Evolutionary conservation across 1,140 invertebrate species (phyloP).

Genomic region (Stegodyphus mimosarum): DNA sequence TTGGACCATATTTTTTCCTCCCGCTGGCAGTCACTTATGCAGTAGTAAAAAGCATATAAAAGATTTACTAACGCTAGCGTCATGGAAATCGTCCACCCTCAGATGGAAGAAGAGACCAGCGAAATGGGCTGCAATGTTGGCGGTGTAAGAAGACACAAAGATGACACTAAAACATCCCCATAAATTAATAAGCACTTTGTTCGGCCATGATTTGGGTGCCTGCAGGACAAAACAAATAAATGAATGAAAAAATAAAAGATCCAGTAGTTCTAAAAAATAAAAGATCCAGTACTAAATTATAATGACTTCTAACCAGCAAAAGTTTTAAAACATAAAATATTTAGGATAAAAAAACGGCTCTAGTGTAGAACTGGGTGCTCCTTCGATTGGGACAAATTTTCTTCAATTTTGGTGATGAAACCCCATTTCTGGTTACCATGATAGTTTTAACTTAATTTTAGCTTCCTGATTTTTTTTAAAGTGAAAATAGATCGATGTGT

Average conservation of each 20-base stretch:
- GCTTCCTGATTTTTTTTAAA: no score
- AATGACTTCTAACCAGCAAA: no score
- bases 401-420: no score
- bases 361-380: no score
- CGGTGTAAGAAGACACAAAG: constrained; percentile 93
- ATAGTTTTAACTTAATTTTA: no score
- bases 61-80: constrained; percentile 66
- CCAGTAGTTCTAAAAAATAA: no score
- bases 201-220: constrained; percentile 95
- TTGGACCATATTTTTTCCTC: not conserved
- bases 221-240: not conserved
- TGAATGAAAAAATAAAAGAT: not conserved
- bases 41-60: not conserved
- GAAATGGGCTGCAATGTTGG: constrained; percentile 92
- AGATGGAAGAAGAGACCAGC: constrained; percentile 90
- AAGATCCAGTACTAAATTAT: no score
- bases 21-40: not conserved
- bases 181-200: constrained; percentile 89
- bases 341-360: no score
- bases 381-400: no score
- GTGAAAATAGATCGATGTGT: no score
- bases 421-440: no score
- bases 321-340: no score
- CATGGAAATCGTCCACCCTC: constrained; percentile 78
- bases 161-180: constrained; percentile 96